Evolutionary conservation across 2,888 invertebrate genomes (phyloP), one percentile per base, ranked within the genome.

Genomic region (Euphydryas editha): DNA sequence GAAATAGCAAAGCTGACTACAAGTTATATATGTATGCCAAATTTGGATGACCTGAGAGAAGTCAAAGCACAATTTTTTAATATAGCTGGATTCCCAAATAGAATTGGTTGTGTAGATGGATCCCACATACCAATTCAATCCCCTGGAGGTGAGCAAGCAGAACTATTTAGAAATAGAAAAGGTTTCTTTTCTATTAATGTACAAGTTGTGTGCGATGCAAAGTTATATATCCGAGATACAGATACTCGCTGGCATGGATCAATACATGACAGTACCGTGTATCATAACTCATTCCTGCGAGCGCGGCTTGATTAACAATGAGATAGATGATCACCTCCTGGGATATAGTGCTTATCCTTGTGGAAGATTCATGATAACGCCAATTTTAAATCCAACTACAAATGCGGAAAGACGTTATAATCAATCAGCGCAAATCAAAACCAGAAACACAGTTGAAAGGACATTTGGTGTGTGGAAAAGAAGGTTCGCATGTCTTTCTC

Each of bases 401-500:
- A 20, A 59, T 49, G 46, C 59, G 11, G 68, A 74, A 54, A 59
- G 68, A 39, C 36, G 59, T 13, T 71, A 71, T 59, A 72, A 76
- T 64, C 66, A 73, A n/a, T n/a, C n/a, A 59, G 58, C 65, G 18
- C 71, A 72, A 51, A 71, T 68, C 2, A 65, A 69, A 44, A 74
- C 75, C 5, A 62, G 74, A 63, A 73, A 73, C 62, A 62, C 69
- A 5, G 67, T 76, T 18, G 72, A 75, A 68, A 69, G 72, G 24
- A 59, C 67, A 49, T 71, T 75, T 62, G 74, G 71, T 18, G 60
- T 73, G 15, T 75, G 72, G 72, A 73, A 76, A 65, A 65, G 61
- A 59, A 69, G 72, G 30, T 74, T 74, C 59, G 66, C 73, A 44
- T 68, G 68, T 30, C 57, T 72, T 39, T 39, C 39, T 13, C 39